Evolutionary conservation across 2,113 vertebrate genomes (phyloP).

Genomic region (Eptatretus burgeri): DNA sequence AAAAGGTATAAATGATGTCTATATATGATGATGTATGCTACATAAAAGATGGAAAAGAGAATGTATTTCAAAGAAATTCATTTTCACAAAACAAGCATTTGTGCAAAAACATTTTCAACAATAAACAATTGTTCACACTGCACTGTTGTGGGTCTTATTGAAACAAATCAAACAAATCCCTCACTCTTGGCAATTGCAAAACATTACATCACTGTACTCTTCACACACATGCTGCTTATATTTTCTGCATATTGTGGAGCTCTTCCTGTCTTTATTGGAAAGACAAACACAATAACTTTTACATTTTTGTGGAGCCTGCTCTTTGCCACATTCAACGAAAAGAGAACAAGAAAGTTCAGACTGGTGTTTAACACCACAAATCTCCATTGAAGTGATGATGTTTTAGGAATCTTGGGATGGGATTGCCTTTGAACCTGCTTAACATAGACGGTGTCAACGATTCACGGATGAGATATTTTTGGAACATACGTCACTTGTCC

Average conservation of each 20-base stretch:
- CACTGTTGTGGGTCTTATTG: no score
- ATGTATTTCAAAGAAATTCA: no score
- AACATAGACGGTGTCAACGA: constrained; percentile 6
- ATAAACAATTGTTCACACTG: no score
- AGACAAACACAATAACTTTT: constrained; percentile 7
- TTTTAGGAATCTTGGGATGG: background rate
- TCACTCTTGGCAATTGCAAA: no score
- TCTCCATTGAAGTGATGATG: background rate
- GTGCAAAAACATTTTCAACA: no score
- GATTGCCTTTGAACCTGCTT: background rate
- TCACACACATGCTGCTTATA: no score
- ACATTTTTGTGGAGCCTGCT: constrained; percentile 5
- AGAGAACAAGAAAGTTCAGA: constrained; percentile 4
- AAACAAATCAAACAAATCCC: no score
- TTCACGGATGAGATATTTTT: background rate
- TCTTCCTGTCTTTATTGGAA: constrained; percentile 8
- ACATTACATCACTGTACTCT: no score
- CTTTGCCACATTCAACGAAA: background rate
- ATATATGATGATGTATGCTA: no score
- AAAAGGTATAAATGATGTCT: no score
- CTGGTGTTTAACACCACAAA: background rate
- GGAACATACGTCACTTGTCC: background rate
- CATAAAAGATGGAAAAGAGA: no score
- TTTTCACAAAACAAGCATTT: no score
- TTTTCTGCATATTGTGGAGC: background rate